Percentiles rank a stretch among this genome's conserved stretches.
Conservation (phyloP, 2,888 invertebrate species). For the Sabellastarte sp. region DNA sequence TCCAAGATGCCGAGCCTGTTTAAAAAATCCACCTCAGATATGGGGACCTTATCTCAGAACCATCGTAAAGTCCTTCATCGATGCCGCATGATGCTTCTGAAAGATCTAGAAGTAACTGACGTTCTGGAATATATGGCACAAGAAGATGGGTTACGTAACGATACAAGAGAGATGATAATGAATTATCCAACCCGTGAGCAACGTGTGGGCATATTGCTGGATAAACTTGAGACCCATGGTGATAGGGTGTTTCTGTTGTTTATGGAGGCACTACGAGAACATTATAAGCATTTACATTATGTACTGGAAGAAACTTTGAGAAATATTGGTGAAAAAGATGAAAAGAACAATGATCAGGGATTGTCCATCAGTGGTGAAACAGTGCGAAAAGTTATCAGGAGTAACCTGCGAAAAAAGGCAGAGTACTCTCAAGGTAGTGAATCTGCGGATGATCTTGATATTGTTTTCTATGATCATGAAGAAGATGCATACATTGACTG, state of each 20-base stretch:
- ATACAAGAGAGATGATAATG: slow-evolving; percentile 14
- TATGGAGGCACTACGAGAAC: slow-evolving; percentile 27
- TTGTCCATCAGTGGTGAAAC: slow-evolving; percentile 24
- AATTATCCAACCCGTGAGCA: slow-evolving; percentile 17
- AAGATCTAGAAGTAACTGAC: slow-evolving; percentile 24
- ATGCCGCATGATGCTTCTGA: slow-evolving; percentile 28
- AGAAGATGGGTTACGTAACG: slow-evolving; percentile 21
- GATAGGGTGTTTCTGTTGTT: slow-evolving; percentile 24
- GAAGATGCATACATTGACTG: slow-evolving; percentile 24
- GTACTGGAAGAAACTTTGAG: slow-evolving; percentile 26
- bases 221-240: slow-evolving; percentile 25
- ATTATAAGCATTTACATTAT: slow-evolving; percentile 24
- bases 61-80: slow-evolving; percentile 24
- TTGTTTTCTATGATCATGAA: slow-evolving; percentile 11
- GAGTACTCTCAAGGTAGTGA: slow-evolving; percentile 12
- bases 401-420: slow-evolving; percentile 5
- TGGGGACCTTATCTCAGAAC: slow-evolving; percentile 9
- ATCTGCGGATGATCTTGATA: slow-evolving; percentile 19
- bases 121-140: slow-evolving; percentile 12
- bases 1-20: slow-evolving; percentile 13
- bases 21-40: slow-evolving; percentile 13
- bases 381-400: slow-evolving; percentile 16
- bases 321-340: slow-evolving; percentile 17
- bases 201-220: slow-evolving; percentile 23
- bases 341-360: slow-evolving; percentile 15